Evolutionary conservation across 2,113 vertebrate genomes (phyloP).

Genomic region (Chelonoidis abingdonii): DNA sequence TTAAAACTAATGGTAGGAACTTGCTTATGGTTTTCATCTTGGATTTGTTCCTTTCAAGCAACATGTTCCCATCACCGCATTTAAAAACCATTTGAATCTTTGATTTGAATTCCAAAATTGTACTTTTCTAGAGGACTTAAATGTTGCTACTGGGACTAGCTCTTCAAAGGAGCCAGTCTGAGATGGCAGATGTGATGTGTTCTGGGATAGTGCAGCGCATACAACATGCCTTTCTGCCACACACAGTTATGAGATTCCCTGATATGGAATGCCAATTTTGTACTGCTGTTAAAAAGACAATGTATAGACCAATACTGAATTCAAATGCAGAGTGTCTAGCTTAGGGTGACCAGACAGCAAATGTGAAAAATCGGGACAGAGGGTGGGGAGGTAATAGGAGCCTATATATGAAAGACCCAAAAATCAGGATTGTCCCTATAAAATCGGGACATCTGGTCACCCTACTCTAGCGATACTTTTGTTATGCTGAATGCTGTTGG

Average conservation of each 20-base stretch:
- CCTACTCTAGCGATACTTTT: neutral
- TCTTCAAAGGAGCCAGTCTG: slow-evolving; percentile 41
- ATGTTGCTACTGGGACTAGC: slow-evolving; percentile 11
- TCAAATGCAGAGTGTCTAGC: neutral
- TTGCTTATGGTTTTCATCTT: slow-evolving; percentile 3
- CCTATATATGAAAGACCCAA: too few relatives aligned
- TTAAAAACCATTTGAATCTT: neutral
- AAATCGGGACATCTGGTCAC: too few relatives aligned
- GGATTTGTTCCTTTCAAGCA: slow-evolving; percentile 16
- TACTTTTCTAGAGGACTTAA: slow-evolving; percentile 43
- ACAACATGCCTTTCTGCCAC: neutral
- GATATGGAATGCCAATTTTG: neutral
- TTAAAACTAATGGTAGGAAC: slow-evolving; percentile 27
- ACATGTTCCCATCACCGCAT: neutral
- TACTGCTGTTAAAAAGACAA: neutral
- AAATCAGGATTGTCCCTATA: too few relatives aligned
- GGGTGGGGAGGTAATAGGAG: too few relatives aligned
- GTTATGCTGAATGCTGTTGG: neutral
- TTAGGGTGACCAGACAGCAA: too few relatives aligned
- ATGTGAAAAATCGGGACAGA: too few relatives aligned
- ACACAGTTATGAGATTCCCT: neutral
- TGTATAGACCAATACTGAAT: neutral
- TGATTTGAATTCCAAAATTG: slow-evolving; percentile 22
- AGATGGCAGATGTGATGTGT: slow-evolving; percentile 35
- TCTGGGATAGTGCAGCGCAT: neutral